Percentiles rank a stretch among this genome's conserved stretches.
Conservation (phyloP, 2,888 invertebrate genomes). For the Tetrapedia diversipes region DNA sequence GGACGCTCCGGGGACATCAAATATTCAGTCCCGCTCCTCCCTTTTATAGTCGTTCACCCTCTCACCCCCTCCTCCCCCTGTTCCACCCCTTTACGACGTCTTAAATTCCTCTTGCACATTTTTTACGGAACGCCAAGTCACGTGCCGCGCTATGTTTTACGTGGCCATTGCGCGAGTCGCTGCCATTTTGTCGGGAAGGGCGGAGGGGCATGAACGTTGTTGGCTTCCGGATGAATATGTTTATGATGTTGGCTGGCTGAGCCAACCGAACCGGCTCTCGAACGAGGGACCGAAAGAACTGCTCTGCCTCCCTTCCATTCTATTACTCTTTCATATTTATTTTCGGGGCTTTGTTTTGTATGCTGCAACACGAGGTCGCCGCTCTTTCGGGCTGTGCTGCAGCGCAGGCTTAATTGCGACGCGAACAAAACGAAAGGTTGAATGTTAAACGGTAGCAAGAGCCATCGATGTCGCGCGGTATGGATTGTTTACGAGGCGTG, state of each 20-base stretch:
- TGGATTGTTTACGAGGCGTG: too few relatives aligned
- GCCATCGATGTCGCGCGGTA: too few relatives aligned
- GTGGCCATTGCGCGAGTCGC: conserved; percentile 38
- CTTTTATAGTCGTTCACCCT: conserved; percentile 59
- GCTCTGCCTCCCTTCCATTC: conserved; percentile 21
- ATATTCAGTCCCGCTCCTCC: conserved; percentile 53
- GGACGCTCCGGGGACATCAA: conserved; percentile 57
- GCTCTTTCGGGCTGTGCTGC: too few relatives aligned
- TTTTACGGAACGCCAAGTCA: conserved; percentile 57
- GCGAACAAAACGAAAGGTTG: too few relatives aligned
- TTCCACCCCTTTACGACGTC: conserved; percentile 47
- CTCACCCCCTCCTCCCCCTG: too few relatives aligned
- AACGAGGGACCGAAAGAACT: conserved; percentile 3
- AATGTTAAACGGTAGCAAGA: too few relatives aligned
- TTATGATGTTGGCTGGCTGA: conserved; percentile 53
- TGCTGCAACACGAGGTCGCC: too few relatives aligned
- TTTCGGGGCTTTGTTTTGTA: too few relatives aligned
- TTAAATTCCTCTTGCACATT: conserved; percentile 52
- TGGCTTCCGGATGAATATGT: conserved; percentile 52
- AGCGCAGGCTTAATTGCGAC: too few relatives aligned
- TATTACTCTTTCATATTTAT: conserved; percentile 49
- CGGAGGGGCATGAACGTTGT: conserved; percentile 29
- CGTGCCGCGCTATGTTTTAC: conserved; percentile 53
- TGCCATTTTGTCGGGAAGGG: too few relatives aligned
- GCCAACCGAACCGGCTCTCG: neutral